Percentiles rank a stretch among this genome's conserved stretches.
Evolutionary conservation across 2,797 vertebrate genomes (phyloP).

Genomic region (Neoniphon sammara): DNA sequence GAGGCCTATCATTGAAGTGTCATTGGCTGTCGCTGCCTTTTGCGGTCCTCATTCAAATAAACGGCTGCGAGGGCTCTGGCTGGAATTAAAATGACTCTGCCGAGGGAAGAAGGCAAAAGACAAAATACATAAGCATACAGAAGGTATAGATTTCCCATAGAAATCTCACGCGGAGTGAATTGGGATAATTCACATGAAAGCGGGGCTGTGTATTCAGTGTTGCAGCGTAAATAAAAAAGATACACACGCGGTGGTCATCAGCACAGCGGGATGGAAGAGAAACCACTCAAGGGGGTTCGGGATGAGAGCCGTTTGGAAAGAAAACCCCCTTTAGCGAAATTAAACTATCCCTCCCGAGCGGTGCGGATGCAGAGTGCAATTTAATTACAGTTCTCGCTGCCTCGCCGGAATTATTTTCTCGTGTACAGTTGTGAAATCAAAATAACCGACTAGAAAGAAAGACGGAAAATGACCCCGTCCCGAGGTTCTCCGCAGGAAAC

Average conservation of each 20-base stretch:
- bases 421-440: constrained; percentile 36
- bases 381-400: constrained; percentile 55
- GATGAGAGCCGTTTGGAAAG: constrained; percentile 51
- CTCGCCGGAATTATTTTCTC: constrained; percentile 43
- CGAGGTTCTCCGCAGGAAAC: constrained; percentile 30
- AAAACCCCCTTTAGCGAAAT: constrained; percentile 56
- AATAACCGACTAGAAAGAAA: constrained; percentile 45
- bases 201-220: neutral
- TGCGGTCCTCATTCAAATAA: constrained; percentile 21
- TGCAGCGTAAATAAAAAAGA: neutral
- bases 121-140: neutral
- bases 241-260: constrained; percentile 49
- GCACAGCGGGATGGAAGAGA: constrained; percentile 48
- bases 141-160: constrained; percentile 2
- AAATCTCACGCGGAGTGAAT: constrained; percentile 23
- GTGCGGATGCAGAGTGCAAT: constrained; percentile 40
- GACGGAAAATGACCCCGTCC: constrained; percentile 26
- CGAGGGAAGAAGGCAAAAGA: neutral
- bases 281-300: constrained; percentile 46
- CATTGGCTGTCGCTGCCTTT: constrained; percentile 31
- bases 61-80: constrained; percentile 15
- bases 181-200: constrained; percentile 54
- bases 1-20: constrained; percentile 34
- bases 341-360: constrained; percentile 52
- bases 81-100: neutral